Base-by-base conservation (phyloP, 2,888 invertebrate species). In the Ischnus inquisitorius region DNA sequence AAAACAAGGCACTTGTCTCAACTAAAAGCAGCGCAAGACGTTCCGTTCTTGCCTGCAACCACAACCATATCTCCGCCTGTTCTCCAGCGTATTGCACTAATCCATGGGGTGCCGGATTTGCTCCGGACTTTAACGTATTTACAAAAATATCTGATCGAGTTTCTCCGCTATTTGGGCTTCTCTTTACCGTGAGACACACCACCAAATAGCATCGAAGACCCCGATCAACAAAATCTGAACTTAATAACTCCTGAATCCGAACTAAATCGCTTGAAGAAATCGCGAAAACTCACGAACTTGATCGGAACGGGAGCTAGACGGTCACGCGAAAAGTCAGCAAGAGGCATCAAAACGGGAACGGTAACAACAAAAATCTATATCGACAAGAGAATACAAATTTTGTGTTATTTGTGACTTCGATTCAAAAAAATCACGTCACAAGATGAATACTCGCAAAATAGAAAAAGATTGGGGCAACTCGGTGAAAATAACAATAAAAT, bases 61-160 rank as follows among this genome's bases (percentile, higher is more conserved):
- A n/a, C n/a, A 51, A 51, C 51, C 8, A 51, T 51, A 51, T 16
- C 51, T 51, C 51, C 51, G 51, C 51, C 51, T 51, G 51, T 51
- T 51, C 51, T 51, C 51, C 51, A 51, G 16, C 51, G 51, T 16
- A 16, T 51, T 51, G 19, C 51, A 51, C 51, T 19, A 14, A 16
- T 3, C 16, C 51, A 19, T 51, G 51, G 51, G 8, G 51, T 16
- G 51, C 51, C 51, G 16, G 51, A 8, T 0, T 51, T 51, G 51
- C 51, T 16, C n/a, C 51, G 51, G 51, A 51, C 51, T 46, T 51
- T 46, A n/a, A 46, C 4, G 46, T 46, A 0, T 46, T 10, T 3
- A 3, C 6, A n/a, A 46, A n/a, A 46, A 46, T n/a, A 6, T 46
- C 46, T 46, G 3, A 6, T 46, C 46, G 46, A 46, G 46, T 6